Base-by-base conservation (phyloP, 2,797 vertebrate species). In the Bovichtus variegatus region DNA sequence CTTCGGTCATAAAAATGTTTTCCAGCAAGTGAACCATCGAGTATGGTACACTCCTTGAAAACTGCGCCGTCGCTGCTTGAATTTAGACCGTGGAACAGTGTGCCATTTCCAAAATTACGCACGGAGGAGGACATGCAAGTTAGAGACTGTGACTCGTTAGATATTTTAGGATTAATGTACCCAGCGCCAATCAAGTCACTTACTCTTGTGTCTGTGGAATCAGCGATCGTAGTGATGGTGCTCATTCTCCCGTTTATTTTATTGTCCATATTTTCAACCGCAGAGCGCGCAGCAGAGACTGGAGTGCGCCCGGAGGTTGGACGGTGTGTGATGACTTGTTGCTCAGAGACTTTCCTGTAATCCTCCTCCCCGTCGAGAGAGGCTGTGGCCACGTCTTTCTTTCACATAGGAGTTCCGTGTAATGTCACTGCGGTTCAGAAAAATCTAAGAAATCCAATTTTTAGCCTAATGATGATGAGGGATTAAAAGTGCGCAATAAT, bases 81-180 rank as follows among this genome's bases (percentile, higher is more conserved):
- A 6, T 58, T 78, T 0, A 86, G 66, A 19, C 70, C 74, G n/a
- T 81, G 82, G 54, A 82, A 69, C 64, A 84, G 59, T 3, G 90
- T 2, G 64, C 76, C 87, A 58, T 74, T 83, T 44, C 89, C 93
- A 66, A 92, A 93, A 88, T 91, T 83, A 84, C 92, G 93, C 92
- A 81, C 75, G 31, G 89, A 51, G 9, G 86, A 64, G 13, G 91
- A 43, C 68, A 72, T 36, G 67, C 83, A 76, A 1, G 63, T 31
- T 0, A 62, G 25, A 36, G 85, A 53, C 50, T 64, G 80, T 0
- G 81, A 9, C 5, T 89, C 89, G n/a, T 1, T n/a, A 0, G 74
- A 15, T 15, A 78, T 18, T 38, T 80, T 91, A 0, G 27, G 59
- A 7, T 72, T 74, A 4, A 11, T 73, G 29, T 80, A 93, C 2